Base-by-base conservation (phyloP, 2,888 invertebrate genomes). In the Pachymerium ferrugineum region DNA sequence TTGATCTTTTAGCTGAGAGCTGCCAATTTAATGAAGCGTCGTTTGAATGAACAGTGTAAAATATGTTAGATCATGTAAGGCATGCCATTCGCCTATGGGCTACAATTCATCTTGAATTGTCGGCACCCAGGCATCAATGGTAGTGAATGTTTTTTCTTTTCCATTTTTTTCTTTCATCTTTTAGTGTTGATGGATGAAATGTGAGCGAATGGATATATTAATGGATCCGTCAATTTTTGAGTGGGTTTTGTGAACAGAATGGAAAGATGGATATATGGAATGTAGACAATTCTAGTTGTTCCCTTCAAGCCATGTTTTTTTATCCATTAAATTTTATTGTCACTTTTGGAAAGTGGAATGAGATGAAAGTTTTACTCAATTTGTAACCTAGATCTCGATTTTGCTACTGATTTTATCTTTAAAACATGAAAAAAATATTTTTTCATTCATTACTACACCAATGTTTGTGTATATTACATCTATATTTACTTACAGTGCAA, bases 121-220 rank as follows among this genome's bases (percentile, higher is more conserved):
- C 25, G 12, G 25, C 25, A 22, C 28, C 12, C 28, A 62, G 12
- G 62, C 25, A 22, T 54, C 54, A 62, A 62, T 62, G n/a, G 8
- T n/a, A n/a, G n/a, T n/a, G n/a, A n/a, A n/a, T n/a, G n/a, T 62
- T 62, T 62, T 62, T 62, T 62, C 10, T 19, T 54, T n/a, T 10
- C 14, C 62, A 12, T 62, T 62, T 62, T n/a, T n/a, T n/a, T n/a
- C n/a, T n/a, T n/a, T n/a, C n/a, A n/a, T n/a, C n/a, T n/a, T n/a
- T n/a, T n/a, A n/a, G n/a, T n/a, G n/a, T n/a, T 62, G 62, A 62
- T 62, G 22, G 62, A 62, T 62, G 62, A 62, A 54, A 62, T 62
- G 62, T 28, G 10, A 62, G 62, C 12, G 62, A 62, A 22, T 25
- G 28, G 62, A 62, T 62, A 62, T 62, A 62, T 62, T 62, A 62